Conservation (phyloP, 92 coral and sea anemone genomes). For the Umimayanthus kanabou region DNA sequence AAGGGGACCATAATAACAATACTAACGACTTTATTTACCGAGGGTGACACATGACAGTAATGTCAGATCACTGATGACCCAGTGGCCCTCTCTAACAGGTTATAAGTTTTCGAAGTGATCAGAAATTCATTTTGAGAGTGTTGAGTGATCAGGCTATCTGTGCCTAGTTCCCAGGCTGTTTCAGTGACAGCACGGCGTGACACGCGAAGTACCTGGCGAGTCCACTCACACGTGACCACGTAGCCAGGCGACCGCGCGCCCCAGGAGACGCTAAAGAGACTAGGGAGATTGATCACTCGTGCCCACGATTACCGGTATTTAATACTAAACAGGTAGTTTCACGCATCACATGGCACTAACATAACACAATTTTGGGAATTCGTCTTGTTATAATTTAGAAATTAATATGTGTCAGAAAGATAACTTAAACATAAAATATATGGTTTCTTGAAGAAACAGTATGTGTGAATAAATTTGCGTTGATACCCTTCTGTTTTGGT, state of each 20-base stretch:
- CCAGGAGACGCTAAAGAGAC: not conserved
- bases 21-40: too few relatives aligned
- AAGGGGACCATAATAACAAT: too few relatives aligned
- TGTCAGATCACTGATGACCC: too few relatives aligned
- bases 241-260: not conserved
- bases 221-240: not conserved
- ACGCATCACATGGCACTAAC: not conserved
- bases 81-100: too few relatives aligned
- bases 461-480: not conserved
- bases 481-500: not conserved
- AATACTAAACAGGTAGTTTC: constrained; percentile 9
- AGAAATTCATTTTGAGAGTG: too few relatives aligned
- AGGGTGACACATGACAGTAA: too few relatives aligned
- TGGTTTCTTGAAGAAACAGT: not conserved
- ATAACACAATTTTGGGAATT: not conserved
- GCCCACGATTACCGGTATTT: not conserved
- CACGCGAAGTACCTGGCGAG: too few relatives aligned
- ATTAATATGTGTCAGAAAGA: not conserved
- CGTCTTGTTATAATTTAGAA: not conserved
- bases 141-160: too few relatives aligned
- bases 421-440: not conserved
- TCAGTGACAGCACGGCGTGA: too few relatives aligned
- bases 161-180: too few relatives aligned
- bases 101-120: too few relatives aligned
- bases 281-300: not conserved